Evolutionary conservation across 1,140 invertebrate genomes (phyloP), one percentile per base, ranked within the genome.

Genomic region (Cataglyphis hispanica): DNA sequence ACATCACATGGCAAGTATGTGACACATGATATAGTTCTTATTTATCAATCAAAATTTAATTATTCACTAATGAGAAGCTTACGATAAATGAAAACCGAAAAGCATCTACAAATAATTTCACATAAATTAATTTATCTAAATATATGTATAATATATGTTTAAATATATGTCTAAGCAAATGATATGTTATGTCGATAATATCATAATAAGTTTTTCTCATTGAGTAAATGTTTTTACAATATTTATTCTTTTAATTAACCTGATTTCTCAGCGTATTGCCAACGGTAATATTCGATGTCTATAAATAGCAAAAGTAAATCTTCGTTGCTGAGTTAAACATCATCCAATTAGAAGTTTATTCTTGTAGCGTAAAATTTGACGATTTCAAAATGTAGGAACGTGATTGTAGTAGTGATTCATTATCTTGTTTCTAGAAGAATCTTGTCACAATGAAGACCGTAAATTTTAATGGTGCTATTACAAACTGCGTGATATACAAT

Each of bases 291-390:
- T 22, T 53, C n/a, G 22, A n/a, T 72, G 5, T 16, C 8, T n/a
- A 10, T 50, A 72, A 53, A 53, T 19, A 69, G 25, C 6, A 27
- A 27, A 34, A 34, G 2, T 19, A 34, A 53, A 72, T 72, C 11
- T 72, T 34, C 19, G 11, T 19, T 70, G 0, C 2, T 50, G 4
- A 31, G n/a, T 72, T 72, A 53, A 72, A 1, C 6, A 34, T 22
- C 46, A 72, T 53, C 19, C 25, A 70, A 31, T 70, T 53, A 50
- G 10, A 34, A 72, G 25, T 56, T 72, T 22, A 72, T 56, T 53
- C 7, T 4, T 16, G 16, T 5, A 3, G 7, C 1, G 0, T 70
- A 37, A 22, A 72, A 72, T 72, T 72, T 53, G 10, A 53, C 8
- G 5, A 43, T 43, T 72, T 53, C 4, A 16, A 72, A 31, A 31